phyloP scores from a whole-genome alignment of 2,888 invertebrate genomes.

The Bombyx huttoni region DNA sequence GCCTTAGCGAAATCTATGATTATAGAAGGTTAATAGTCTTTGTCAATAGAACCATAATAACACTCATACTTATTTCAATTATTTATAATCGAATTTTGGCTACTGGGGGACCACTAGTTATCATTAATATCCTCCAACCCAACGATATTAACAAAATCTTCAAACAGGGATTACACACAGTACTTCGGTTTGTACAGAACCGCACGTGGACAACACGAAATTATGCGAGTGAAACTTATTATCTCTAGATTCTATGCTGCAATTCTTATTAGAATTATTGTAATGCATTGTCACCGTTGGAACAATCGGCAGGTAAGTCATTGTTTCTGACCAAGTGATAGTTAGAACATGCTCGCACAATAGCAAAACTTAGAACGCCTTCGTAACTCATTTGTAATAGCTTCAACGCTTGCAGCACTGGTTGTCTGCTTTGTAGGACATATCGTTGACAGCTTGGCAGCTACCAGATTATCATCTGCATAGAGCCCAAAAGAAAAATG shows the following conservation, averaged over 20 bases:
- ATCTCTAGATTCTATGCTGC: neutral
- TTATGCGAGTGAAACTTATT: too few relatives aligned
- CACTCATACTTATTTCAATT: too few relatives aligned
- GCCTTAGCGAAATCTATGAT: too few relatives aligned
- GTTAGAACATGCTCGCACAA: constrained; percentile 3
- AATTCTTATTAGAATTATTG: neutral
- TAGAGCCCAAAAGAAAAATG: neutral
- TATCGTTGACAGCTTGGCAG: constrained; percentile 6
- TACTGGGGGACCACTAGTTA: too few relatives aligned
- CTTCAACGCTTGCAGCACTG: constrained; percentile 13
- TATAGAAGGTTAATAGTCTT: too few relatives aligned
- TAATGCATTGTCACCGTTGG: neutral
- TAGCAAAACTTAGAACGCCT: constrained; percentile 9
- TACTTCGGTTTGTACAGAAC: too few relatives aligned
- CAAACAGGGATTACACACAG: too few relatives aligned
- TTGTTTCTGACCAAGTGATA: neutral
- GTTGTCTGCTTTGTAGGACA: constrained; percentile 14
- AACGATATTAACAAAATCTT: too few relatives aligned
- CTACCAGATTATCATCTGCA: neutral
- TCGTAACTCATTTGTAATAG: constrained; percentile 16
- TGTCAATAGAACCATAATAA: too few relatives aligned
- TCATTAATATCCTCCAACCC: too few relatives aligned
- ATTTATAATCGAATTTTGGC: too few relatives aligned
- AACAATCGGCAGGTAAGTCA: neutral
- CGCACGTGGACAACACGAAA: too few relatives aligned